Evolutionary conservation across 2,113 vertebrate genomes (phyloP).

Genomic region (Pithys albifrons): DNA sequence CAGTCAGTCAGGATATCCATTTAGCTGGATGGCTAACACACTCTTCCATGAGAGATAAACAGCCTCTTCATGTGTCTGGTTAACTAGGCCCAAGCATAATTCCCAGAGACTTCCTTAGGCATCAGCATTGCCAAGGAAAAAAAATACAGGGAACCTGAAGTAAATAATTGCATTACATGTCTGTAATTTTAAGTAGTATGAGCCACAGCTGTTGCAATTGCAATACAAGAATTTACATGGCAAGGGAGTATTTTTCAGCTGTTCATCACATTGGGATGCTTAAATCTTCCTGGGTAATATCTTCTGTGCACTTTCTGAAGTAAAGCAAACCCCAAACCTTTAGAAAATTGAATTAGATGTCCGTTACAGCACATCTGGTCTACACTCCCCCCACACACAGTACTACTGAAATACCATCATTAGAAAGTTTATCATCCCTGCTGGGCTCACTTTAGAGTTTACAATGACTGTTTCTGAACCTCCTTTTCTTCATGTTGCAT

Average conservation of each 20-base stretch:
- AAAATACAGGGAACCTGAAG: neutral
- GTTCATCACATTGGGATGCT: neutral
- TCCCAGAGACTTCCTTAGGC: neutral
- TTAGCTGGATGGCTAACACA: neutral
- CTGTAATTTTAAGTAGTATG: neutral
- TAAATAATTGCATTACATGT: neutral
- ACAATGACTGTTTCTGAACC: neutral
- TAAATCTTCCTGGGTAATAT: neutral
- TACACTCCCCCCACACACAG: neutral
- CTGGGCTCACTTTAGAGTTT: neutral
- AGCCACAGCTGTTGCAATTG: neutral
- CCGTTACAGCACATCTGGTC: neutral
- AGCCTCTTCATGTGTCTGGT: neutral
- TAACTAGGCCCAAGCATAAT: neutral
- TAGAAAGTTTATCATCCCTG: neutral
- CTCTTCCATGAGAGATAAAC: neutral
- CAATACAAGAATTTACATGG: neutral
- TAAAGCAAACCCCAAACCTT: neutral
- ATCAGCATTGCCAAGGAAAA: neutral
- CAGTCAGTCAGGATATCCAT: neutral
- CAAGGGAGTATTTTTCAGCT: neutral
- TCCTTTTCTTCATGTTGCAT: neutral
- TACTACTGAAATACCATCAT: neutral
- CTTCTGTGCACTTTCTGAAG: neutral
- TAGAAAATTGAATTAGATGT: neutral